These are phyloP conservation scores for Butastur rufipennis DNA, from an alignment of 2,113 vertebrate genomes.

Conservation along the genomic window DNA sequence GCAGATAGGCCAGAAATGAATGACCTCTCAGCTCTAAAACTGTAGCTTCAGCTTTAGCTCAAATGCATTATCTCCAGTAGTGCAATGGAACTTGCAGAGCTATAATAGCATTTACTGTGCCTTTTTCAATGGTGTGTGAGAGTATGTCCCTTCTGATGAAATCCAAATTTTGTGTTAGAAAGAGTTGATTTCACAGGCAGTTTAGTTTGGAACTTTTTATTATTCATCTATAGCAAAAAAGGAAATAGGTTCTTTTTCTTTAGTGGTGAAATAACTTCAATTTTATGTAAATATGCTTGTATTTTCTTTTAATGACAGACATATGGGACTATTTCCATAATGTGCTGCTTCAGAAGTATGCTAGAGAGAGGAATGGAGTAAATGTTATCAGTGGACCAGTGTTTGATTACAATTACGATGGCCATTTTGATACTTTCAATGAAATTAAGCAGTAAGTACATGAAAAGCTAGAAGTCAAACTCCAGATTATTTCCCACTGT, in stretches of 20 bases:
- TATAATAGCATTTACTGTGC: background rate
- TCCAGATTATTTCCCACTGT: background rate
- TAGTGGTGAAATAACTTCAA: background rate
- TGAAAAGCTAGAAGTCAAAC: background rate
- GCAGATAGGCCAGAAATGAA: background rate
- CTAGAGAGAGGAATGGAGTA: conserved; percentile 81
- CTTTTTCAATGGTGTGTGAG: background rate
- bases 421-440: conserved; percentile 76
- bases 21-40: background rate
- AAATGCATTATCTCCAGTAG: background rate
- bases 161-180: background rate
- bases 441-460: conserved; percentile 76
- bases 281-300: background rate
- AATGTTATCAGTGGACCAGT: conserved; percentile 92
- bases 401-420: conserved; percentile 90
- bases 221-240: background rate
- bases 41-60: background rate
- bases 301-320: conserved; percentile 69
- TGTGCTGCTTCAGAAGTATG: conserved; percentile 76
- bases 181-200: background rate
- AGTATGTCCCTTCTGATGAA: background rate
- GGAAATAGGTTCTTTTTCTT: background rate
- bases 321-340: conserved; percentile 88
- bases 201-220: background rate
- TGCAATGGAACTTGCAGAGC: background rate